Percentiles rank a stretch among this genome's conserved stretches.
phyloP scores from a whole-genome alignment of 2,888 invertebrate genomes.

The Micoletzkya japonica region DNA sequence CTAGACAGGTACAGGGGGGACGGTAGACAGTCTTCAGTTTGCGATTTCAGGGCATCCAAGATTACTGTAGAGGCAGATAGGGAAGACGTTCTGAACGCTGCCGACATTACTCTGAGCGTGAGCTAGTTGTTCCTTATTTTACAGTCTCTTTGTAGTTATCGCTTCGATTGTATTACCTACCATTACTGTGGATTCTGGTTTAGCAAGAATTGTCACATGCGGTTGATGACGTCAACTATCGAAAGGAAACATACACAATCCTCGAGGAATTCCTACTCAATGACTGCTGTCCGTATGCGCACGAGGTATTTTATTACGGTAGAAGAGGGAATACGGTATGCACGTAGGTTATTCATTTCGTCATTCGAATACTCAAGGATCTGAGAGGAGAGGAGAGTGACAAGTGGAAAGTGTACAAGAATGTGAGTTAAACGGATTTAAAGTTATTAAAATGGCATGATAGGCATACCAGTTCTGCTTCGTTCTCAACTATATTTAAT shows the following conservation, averaged over 20 bases:
- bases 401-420: neutral
- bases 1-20: neutral
- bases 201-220: neutral
- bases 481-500: too few species aligned
- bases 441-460: too few species aligned
- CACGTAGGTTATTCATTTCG: neutral
- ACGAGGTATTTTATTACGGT: too few species aligned
- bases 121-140: too few species aligned
- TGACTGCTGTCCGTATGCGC: constrained; percentile 15
- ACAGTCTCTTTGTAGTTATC: too few species aligned
- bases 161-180: too few species aligned
- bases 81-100: constrained; percentile 4
- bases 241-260: too few species aligned
- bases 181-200: too few species aligned
- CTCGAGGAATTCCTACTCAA: neutral
- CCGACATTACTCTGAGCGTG: constrained; percentile 11
- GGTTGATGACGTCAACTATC: neutral
- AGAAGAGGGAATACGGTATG: too few species aligned
- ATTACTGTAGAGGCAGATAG: neutral
- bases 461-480: too few species aligned
- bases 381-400: neutral
- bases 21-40: neutral
- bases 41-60: neutral
- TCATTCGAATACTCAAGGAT: neutral
- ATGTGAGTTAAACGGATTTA: too few species aligned